Percentiles rank a stretch among this genome's conserved stretches.
These are phyloP conservation scores for Poliocrania exsul DNA, from an alignment of 2,797 vertebrate species.

Conservation along the genomic window DNA sequence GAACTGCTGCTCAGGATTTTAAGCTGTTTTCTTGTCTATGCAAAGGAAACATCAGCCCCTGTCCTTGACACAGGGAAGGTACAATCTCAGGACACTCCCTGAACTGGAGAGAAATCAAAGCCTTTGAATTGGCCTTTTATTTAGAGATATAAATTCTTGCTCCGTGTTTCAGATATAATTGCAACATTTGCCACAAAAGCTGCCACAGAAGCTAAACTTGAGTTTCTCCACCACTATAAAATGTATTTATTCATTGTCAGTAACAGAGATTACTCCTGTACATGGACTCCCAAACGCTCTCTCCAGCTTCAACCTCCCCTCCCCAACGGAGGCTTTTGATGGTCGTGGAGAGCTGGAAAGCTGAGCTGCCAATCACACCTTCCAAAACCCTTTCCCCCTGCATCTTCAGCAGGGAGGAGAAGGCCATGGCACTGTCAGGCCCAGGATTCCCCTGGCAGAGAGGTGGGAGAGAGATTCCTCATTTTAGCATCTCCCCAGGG, in stretches of 20 bases:
- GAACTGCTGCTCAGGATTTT: background rate
- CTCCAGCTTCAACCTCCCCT: background rate
- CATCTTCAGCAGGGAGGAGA: background rate
- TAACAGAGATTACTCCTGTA: background rate
- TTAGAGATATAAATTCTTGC: background rate
- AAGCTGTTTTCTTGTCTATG: background rate
- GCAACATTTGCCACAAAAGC: slow-evolving; percentile 30
- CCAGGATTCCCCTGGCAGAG: background rate
- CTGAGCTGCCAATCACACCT: background rate
- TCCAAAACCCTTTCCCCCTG: background rate
- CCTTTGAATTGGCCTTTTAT: background rate
- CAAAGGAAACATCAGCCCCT: slow-evolving; percentile 11
- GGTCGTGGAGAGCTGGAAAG: background rate
- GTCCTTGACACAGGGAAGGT: slow-evolving; percentile 37
- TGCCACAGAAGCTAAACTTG: slow-evolving; percentile 5
- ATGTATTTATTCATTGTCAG: slow-evolving; percentile 11
- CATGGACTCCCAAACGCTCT: background rate
- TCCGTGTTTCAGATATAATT: background rate
- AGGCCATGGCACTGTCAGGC: background rate
- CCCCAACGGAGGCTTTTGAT: background rate
- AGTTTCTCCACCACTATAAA: background rate
- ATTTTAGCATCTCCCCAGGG: background rate
- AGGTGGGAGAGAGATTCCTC: background rate
- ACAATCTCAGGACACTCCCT: slow-evolving; percentile 27
- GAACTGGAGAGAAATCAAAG: slow-evolving; percentile 14